Evolutionary conservation across 1,140 invertebrate genomes (phyloP).

Genomic region (Wasmannia auropunctata): DNA sequence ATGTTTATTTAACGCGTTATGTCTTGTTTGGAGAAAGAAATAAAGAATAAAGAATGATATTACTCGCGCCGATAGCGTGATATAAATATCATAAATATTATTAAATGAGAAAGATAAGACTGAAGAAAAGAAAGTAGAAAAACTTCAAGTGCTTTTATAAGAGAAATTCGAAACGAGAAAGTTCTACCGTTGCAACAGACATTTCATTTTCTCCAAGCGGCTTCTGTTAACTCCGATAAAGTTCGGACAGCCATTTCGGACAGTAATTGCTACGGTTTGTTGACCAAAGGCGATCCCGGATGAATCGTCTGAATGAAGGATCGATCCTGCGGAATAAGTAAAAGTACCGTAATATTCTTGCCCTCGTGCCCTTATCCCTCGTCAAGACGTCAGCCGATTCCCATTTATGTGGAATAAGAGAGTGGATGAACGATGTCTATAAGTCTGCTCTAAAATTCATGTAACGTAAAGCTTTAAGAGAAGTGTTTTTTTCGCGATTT

Average conservation of each 20-base stretch:
- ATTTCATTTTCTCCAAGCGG: slow-evolving; percentile 17
- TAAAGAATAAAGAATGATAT: background rate
- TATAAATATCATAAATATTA: slow-evolving; percentile 35
- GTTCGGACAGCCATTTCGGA: slow-evolving; percentile 8
- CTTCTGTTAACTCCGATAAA: slow-evolving; percentile 35
- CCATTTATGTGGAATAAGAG: background rate
- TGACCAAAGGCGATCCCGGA: slow-evolving; percentile 30
- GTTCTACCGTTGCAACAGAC: background rate
- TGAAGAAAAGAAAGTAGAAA: background rate
- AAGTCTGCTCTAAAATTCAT: background rate
- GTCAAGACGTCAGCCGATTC: slow-evolving; percentile 27
- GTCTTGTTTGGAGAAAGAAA: background rate
- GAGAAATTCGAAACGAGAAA: slow-evolving; percentile 11
- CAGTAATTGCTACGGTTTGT: slow-evolving; percentile 14
- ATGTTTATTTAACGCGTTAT: background rate
- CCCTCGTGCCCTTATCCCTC: slow-evolving; percentile 6
- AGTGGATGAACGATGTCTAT: background rate
- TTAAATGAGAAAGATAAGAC: background rate
- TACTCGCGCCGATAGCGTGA: background rate
- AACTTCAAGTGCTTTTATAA: background rate
- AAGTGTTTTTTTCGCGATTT: background rate
- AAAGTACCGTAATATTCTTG: slow-evolving; percentile 28
- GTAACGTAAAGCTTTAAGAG: background rate
- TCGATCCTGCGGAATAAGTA: slow-evolving; percentile 8
- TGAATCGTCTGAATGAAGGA: slow-evolving; percentile 36